Evolutionary conservation across 2,113 vertebrate species (phyloP), one percentile per base, ranked within the genome.

Genomic region (Gobiocypris rarus): DNA sequence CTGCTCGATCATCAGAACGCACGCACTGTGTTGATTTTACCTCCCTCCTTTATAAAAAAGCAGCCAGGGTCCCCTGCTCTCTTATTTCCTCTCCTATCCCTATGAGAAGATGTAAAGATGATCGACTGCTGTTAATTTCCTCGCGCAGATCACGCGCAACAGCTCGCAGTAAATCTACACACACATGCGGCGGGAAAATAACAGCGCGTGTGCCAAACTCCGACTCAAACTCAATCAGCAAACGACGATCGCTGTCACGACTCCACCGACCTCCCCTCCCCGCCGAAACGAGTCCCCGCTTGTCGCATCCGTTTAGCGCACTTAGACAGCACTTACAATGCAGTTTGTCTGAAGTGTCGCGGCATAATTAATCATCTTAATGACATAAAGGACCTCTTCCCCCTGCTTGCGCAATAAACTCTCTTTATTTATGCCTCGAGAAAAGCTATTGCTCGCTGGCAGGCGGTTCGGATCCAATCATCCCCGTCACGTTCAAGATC

Each of bases 1-100:
- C 59, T 81, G 87, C 81, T 63, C 14, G 69, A 81, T 88, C 84
- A 88, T 81, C 81, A 85, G 61, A 83, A 81, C 11, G 28, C 78
- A 26, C 5, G 22, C 54, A 31, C 69, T 22, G 50, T 54, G 26
- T 65, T 52, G 48, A 69, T 26, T 70, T 71, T 70, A 34, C 22
- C 43, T 50, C 24, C 26, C 43, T 50, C 24, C 26, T 48, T 34
- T 50, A 59, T 8, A 54, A 80, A 45, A 65, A 50, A 15, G 67
- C 17, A 65, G 24, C 50, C 6, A 45, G 56, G 54, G 26, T 48
- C 50, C 28, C 48, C 1, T 59, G 28, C 19, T 69, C 48, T 85
- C 22, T 69, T 10, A 45, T 59, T 52, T 17, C 59, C 17, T 59
- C 26, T 17, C 48, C 63, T 31, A 43, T 67, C 45, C 31, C 65